phyloP scores from a whole-genome alignment of 2,113 vertebrate species.

The Hyperopisus bebe region DNA sequence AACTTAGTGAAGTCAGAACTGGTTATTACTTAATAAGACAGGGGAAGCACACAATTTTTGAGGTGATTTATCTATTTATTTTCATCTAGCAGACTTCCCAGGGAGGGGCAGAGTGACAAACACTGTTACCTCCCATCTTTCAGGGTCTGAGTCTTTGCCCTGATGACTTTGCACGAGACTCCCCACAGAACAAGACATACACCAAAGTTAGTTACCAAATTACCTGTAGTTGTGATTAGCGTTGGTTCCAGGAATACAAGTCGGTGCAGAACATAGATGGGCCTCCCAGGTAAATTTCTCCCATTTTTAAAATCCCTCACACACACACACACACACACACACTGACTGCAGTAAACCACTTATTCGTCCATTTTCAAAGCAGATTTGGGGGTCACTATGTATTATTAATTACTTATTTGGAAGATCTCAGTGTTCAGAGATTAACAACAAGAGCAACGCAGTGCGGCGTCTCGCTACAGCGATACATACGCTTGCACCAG shows the following conservation, averaged over 20 bases:
- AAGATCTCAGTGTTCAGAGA: not conserved
- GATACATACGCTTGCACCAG: slow-evolving; percentile 73
- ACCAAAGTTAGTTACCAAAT: not conserved
- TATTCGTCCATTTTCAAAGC: not conserved
- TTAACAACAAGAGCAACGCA: not conserved
- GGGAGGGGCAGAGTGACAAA: not conserved
- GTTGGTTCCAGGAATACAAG: not conserved
- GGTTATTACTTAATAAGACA: not conserved
- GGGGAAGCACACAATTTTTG: not conserved
- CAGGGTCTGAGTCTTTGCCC: not conserved
- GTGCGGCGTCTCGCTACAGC: not conserved
- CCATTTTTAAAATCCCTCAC: not conserved
- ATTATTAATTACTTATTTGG: not conserved
- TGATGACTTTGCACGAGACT: not conserved
- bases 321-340: not conserved
- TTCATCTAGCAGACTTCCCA: not conserved
- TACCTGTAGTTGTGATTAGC: not conserved
- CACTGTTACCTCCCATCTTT: not conserved
- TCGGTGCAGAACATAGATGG: not conserved
- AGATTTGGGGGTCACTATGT: not conserved
- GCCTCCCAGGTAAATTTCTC: not conserved
- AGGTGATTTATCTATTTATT: not conserved
- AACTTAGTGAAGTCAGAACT: not conserved
- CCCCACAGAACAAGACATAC: not conserved
- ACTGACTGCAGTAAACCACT: not conserved